Conservation (phyloP, 2,113 vertebrate genomes). For the Onychorhynchus coronatus region DNA sequence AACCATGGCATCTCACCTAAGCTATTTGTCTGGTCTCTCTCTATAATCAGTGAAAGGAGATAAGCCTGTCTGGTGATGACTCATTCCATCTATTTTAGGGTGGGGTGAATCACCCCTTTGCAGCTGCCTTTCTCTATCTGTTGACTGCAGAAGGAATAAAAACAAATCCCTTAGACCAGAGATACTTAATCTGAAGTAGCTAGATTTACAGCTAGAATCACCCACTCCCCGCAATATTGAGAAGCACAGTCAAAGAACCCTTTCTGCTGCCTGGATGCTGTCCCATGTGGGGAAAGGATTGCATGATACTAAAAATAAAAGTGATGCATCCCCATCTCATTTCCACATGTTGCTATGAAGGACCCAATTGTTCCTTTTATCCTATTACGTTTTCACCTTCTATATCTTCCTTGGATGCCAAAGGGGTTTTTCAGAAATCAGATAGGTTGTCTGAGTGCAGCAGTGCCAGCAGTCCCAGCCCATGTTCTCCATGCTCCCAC, state of each 20-base stretch:
- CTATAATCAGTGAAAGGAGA: constrained; percentile 39
- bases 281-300: background rate
- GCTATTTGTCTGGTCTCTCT: constrained; percentile 31
- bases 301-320: background rate
- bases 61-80: constrained; percentile 58
- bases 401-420: background rate
- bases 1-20: constrained; percentile 37
- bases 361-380: background rate
- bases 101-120: constrained; percentile 50
- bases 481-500: accelerated
- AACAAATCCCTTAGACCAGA: background rate
- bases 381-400: background rate
- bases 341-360: background rate
- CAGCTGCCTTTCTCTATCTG: constrained; percentile 47
- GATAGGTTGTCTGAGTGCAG: background rate
- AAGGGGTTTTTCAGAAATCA: background rate
- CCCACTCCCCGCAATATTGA: background rate
- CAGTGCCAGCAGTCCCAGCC: background rate
- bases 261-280: background rate
- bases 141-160: constrained; percentile 40
- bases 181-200: background rate
- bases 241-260: background rate
- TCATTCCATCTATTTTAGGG: constrained; percentile 56
- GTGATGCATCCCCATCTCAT: background rate
- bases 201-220: background rate